Base-by-base conservation (phyloP, 2,797 vertebrate species). In the Gambelia wislizenii region DNA sequence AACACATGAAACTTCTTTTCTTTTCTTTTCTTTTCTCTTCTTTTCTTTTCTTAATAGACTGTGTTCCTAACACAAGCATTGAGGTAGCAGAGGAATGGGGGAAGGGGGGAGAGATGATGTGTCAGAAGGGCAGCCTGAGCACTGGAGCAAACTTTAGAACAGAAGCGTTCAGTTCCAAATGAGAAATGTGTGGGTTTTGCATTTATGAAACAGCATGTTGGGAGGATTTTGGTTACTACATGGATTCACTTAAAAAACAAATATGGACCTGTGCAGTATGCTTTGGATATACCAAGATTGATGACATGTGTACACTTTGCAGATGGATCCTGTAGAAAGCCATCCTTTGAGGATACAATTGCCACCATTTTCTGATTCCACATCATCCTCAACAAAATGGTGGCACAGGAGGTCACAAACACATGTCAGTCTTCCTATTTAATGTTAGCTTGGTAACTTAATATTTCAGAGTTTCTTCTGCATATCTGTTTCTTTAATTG, bases 221-320 rank as follows among this genome's bases (percentile, higher is more conserved):
- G 96, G 96, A 96, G 95, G 97, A 93, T 95, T 97, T 97, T 96
- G 97, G 96, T 96, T 96, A 96, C 96, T 93, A 96, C 96, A 97
- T 96, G 97, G 97, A 97, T 97, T 97, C 96, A 97, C 96, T 97
- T 96, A 96, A 97, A 97, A 97, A 97, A 97, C 96, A 97, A 96
- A 97, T 97, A 96, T 96, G 96, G 95, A 97, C 97, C 96, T 89
- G 95, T 96, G 94, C 94, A 97, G 97, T 97, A 96, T 97, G 96
- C 97, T 95, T 97, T 96, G 96, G 96, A 97, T 96, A 96, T 96
- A 95, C 96, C 94, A 96, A 95, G 95, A 95, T 96, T 97, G 97
- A 97, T 97, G 97, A 96, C 96, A 97, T 97, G 96, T 96, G 96
- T 97, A 97, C 96, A 96, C 94, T 97, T 97, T 95, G 86, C 96